Evolutionary conservation across 2,113 vertebrate genomes (phyloP), one percentile per base, ranked within the genome.

Genomic region (Bambusicola thoracicus): DNA sequence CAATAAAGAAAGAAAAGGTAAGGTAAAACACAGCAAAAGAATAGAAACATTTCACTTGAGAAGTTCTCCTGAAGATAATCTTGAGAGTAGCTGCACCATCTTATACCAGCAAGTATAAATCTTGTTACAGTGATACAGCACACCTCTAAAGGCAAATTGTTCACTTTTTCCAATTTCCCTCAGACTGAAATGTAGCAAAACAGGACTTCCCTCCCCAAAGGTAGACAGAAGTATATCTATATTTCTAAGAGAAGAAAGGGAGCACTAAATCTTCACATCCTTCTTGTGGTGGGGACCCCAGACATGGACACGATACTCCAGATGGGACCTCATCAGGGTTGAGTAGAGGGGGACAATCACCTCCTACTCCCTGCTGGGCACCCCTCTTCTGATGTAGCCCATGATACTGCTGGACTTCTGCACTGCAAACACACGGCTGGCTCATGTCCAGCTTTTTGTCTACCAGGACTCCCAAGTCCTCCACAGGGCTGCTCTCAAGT

Each of bases 171-270:
- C 5, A 18, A 5, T 46, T 78, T 84, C 10, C 19, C 20, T 68
- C 41, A 30, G 32, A 38, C 13, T n/a, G 10, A 90, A 89, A 65
- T 3, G 5, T 18, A 16, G 29, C 8, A 81, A 32, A 81, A 72
- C 53, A 41, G 4, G 5, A 8, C 12, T 40, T 46, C 0, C 1
- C 80, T 15, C 7, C 16, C 9, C 48, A 53, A 2, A 5, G 13
- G 24, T 27, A 20, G 53, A 17, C 19, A 94, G 48, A 81, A 48
- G 11, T 20, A 46, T 18, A 43, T 11, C 44, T 61, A 44, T 2
- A 20, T 17, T 2, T 59, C 75, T 44, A 75, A 85, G 32, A 68
- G 30, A 74, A 36, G 44, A 63, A 63, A 91, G 83, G 30, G 10
- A 48, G 1, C 8, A 25, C 22, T 36, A 69, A 32, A 81, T 55